Conservation (phyloP, 2,113 vertebrate genomes). For the Vidua macroura region DNA sequence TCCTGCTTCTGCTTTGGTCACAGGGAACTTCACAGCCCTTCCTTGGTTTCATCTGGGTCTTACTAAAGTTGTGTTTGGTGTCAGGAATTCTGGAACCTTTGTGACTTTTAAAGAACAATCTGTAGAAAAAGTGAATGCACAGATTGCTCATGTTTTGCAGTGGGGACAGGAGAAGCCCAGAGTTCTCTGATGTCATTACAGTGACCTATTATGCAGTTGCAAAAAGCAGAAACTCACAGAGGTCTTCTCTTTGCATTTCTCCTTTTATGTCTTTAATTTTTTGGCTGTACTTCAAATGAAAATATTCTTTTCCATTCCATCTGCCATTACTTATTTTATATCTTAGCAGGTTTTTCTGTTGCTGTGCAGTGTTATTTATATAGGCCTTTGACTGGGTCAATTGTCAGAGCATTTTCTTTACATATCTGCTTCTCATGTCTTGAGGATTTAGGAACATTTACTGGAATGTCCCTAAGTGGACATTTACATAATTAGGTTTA, state of each 20-base stretch:
- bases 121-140: neutral
- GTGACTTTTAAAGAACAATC: neutral
- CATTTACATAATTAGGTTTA: neutral
- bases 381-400: neutral
- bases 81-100: neutral
- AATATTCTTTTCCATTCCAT: neutral
- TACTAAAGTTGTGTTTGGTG: accelerated
- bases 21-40: neutral
- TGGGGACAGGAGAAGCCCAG: neutral
- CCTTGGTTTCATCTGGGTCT: neutral
- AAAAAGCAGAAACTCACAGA: neutral
- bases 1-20: neutral
- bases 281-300: neutral
- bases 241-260: neutral
- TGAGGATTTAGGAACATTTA: neutral
- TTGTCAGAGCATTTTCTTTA: neutral
- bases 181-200: neutral
- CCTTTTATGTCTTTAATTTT: neutral
- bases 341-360: neutral
- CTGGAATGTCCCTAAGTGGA: neutral
- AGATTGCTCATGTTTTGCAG: neutral
- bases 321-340: neutral
- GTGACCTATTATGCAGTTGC: neutral
- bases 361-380: neutral
- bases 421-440: neutral